Evolutionary conservation across 2,888 invertebrate species (phyloP), one percentile per base, ranked within the genome.

Genomic region (Parthenolecanium corni): DNA sequence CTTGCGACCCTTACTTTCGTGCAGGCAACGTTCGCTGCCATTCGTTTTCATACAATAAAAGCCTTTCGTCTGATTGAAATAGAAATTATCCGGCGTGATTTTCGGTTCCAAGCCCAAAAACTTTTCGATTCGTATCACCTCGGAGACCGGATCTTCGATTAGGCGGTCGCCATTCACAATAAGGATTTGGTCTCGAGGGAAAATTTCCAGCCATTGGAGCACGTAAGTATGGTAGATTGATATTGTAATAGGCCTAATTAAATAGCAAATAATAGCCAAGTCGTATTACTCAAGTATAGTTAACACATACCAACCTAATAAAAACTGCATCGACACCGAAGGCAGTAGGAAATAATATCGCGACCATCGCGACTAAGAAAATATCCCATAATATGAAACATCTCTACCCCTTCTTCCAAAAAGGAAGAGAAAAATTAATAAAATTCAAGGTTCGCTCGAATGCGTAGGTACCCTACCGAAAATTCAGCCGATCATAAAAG

Each of bases 101-200:
- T 80, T 64, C 49, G 68, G 70, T 52, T 71, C 71, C 24, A 71
- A 67, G 11, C 69, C 87, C 44, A 95, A 80, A 73, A 95, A 95
- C 65, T 80, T 80, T 75, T 95, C 94, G 69, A 93, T 89, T 69
- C 85, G 82, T 69, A 86, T 82, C 54, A 95, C 75, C 74, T 93
- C 91, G 0, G 86, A 84, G 57, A 91, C 84, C 0, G 94, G 94
- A 72, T 94, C 89, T 70, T 86, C 86, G 70, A 93, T 89, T 66
- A 95, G 81, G 68, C 84, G 82, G 75, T 95, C 94, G 2, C 95
- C 95, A 74, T 96, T 94, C 52, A 98, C 92, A 62, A 98, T 83
- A 70, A 95, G 83, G 69, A 98, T 85, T 73, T 97, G 94, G 61
- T 88, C 84, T 54, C 89, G 79, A 0, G 90, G 83, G 77, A 98